Conservation (phyloP, 2,113 vertebrate genomes). For the Motacilla tschutschensis region DNA sequence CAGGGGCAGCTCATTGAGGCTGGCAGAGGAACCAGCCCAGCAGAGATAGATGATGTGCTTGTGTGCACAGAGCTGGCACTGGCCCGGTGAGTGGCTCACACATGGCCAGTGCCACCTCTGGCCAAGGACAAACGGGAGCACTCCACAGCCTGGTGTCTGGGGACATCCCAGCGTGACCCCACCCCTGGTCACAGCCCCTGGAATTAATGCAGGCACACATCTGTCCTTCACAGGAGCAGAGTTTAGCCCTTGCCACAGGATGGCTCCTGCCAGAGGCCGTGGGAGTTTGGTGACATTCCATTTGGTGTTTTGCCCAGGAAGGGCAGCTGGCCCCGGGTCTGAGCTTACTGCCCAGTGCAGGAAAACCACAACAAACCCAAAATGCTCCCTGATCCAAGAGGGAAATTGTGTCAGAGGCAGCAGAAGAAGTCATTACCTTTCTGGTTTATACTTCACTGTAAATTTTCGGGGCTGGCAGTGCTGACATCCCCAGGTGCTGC, state of each 20-base stretch:
- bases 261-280: accelerated
- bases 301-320: background rate
- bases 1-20: background rate
- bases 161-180: background rate
- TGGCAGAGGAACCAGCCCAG: background rate
- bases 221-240: background rate
- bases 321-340: background rate
- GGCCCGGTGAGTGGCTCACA: background rate
- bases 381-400: accelerated
- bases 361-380: background rate
- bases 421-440: background rate
- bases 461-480: background rate
- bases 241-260: accelerated
- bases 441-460: background rate
- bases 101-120: background rate
- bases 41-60: background rate
- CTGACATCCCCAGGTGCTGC: background rate
- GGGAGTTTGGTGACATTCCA: accelerated
- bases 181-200: accelerated
- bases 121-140: accelerated
- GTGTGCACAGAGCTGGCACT: background rate
- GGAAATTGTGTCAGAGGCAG: background rate
- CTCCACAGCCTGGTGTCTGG: accelerated
- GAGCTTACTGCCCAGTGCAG: background rate
- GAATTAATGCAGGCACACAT: accelerated